Evolutionary conservation across 2,888 invertebrate genomes (phyloP), one percentile per base, ranked within the genome.

Genomic region (Phlogophora meticulosa): DNA sequence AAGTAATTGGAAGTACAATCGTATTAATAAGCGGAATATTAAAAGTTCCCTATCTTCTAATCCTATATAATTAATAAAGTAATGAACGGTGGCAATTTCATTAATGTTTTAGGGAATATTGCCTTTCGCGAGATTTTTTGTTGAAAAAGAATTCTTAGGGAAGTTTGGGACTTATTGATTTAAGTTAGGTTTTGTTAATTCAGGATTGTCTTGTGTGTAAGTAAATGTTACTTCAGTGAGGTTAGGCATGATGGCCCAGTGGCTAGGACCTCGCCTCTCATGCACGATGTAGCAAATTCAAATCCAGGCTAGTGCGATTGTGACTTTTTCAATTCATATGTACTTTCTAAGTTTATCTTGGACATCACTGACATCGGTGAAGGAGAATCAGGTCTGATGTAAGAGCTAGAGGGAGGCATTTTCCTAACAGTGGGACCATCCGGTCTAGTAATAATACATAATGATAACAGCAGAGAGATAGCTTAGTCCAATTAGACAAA

Each of bases 1-100:
- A 76, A 66, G 76, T 70, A 67, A 76, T 76, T 67, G 20, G 32
- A 81, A 68, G 58, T 57, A 62, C 65, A 78, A 75, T 75, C 51
- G 45, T 70, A 61, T 59, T 75, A 75, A 75, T 76, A 65, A 70
- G 53, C 40, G 43, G 61, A 59, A 57, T 73, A 59, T 62, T 78
- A 62, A 73, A 76, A 73, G 55, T 78, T 72, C 32, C 46, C 11
- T 62, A 51, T 72, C 74, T 78, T 48, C 15, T 68, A 73, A 73
- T 78, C 55, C 46, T 46, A 58, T 59, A 51, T 76, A 72, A 76
- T 75, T 72, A 75, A 72, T 77, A 72, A 66, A 68, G 74, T 34
- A 59, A 78, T 58, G 73, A 73, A 72, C 28, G 34, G 28, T 22
- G 38, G 59, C 57, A 49, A 72, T 78, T 73, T 56, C 34, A 52